phyloP scores from a whole-genome alignment of 2,797 vertebrate species.

The Streptopelia turtur region DNA sequence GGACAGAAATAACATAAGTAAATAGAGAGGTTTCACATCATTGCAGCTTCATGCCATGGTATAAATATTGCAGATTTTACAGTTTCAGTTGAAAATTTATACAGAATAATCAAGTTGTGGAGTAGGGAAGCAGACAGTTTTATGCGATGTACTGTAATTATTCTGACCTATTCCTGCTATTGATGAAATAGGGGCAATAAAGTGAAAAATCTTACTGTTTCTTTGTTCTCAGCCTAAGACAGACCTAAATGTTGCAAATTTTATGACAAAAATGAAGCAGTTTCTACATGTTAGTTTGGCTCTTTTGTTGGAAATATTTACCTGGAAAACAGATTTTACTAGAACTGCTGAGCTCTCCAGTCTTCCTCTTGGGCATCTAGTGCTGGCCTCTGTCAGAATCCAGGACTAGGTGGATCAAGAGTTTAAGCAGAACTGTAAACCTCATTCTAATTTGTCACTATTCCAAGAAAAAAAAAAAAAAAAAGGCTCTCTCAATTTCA shows the following conservation, averaged over 20 bases:
- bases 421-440: background rate
- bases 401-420: background rate
- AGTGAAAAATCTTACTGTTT: slow-evolving; percentile 24
- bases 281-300: background rate
- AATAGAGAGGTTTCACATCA: background rate
- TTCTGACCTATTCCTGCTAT: slow-evolving; percentile 15
- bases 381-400: background rate
- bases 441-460: background rate
- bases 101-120: slow-evolving; percentile 12
- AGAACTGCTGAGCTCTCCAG: background rate
- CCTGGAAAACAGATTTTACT: background rate
- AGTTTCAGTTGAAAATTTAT: slow-evolving; percentile 20
- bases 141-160: background rate
- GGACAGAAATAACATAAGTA: background rate
- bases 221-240: background rate
- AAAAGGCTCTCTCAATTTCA: background rate
- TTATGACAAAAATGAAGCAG: background rate
- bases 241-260: background rate
- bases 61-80: slow-evolving; percentile 28
- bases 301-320: background rate
- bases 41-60: background rate
- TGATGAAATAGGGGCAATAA: slow-evolving; percentile 21
- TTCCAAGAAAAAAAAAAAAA: background rate
- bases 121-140: slow-evolving; percentile 24
- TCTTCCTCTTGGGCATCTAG: background rate